phyloP scores from a whole-genome alignment of 1,140 invertebrate species.

The Protaetia brevitarsis region DNA sequence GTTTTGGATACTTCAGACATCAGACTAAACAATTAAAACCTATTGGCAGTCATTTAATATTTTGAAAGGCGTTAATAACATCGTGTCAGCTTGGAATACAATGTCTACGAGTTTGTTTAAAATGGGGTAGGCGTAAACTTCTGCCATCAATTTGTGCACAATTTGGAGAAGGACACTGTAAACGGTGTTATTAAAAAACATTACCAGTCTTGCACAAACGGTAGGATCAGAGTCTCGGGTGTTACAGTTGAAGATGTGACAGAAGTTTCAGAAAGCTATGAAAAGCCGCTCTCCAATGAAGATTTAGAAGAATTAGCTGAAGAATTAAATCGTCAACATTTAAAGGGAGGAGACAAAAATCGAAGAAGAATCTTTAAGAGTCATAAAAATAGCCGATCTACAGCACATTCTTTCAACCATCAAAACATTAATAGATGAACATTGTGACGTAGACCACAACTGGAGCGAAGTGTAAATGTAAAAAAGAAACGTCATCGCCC shows the following conservation, averaged over 20 bases:
- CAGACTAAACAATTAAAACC: slow-evolving; percentile 1
- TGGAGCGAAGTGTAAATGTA: slow-evolving; percentile 14
- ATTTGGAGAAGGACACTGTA: not conserved
- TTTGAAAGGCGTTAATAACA: not conserved
- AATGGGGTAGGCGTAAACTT: too few species aligned
- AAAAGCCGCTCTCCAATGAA: not conserved
- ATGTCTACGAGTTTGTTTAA: not conserved
- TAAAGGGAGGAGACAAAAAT: not conserved
- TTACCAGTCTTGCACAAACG: slow-evolving; percentile 19
- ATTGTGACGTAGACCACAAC: not conserved
- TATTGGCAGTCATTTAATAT: slow-evolving; percentile 2
- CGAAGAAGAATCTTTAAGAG: not conserved
- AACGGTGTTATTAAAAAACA: not conserved
- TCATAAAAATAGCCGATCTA: too few species aligned
- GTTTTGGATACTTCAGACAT: not conserved
- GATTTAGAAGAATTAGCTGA: slow-evolving; percentile 14
- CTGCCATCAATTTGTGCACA: too few species aligned
- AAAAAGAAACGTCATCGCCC: not conserved
- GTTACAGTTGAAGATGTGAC: slow-evolving; percentile 9
- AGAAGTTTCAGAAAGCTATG: not conserved
- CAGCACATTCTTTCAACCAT: slow-evolving; percentile 5
- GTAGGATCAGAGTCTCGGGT: slow-evolving; percentile 3
- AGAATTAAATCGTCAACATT: not conserved
- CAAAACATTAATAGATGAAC: slow-evolving; percentile 10
- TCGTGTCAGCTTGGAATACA: not conserved